Conservation (phyloP, 2,113 vertebrate genomes). For the Mormyrus lacerda region DNA sequence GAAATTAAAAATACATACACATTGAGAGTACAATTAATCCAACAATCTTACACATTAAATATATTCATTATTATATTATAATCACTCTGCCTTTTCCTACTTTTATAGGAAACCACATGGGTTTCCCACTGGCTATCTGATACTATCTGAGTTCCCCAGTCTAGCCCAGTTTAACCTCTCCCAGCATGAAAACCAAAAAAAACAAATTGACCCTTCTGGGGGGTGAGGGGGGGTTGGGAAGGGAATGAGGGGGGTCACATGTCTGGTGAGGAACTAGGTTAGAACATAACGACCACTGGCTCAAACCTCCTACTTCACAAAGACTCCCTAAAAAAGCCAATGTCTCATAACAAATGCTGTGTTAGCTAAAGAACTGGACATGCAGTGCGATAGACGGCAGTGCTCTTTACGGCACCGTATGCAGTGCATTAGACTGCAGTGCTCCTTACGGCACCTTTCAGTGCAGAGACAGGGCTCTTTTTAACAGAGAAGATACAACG, state of each 20-base stretch:
- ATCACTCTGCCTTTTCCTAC: neutral
- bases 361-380: neutral
- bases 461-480: neutral
- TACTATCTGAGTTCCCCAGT: neutral
- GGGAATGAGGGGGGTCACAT: neutral
- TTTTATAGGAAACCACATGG: neutral
- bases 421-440: neutral
- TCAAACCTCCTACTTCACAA: neutral
- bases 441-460: neutral
- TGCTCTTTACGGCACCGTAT: neutral
- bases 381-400: neutral
- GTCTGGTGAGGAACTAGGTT: neutral
- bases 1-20: neutral
- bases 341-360: neutral
- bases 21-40: neutral
- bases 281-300: neutral
- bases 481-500: neutral
- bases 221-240: too few species aligned
- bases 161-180: neutral
- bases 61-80: neutral
- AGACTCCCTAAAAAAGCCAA: neutral
- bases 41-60: neutral
- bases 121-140: neutral
- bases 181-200: slow-evolving; percentile 1
- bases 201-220: neutral